phyloP scores from a whole-genome alignment of 92 coral and sea anemone species.

The Porites evermanni region DNA sequence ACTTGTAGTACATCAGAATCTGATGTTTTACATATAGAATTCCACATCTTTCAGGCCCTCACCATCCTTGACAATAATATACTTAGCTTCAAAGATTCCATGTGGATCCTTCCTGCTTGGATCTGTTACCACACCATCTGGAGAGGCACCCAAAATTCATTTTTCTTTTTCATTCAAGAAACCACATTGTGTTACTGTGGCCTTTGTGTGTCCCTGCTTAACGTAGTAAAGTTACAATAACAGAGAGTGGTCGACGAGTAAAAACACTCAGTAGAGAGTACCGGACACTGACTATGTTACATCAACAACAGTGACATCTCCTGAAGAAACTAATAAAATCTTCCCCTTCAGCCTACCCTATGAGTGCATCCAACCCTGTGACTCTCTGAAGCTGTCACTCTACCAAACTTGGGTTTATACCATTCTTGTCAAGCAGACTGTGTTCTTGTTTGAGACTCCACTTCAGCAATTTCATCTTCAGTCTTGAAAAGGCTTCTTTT shows the following conservation, averaged over 20 bases:
- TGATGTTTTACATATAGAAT: constrained; percentile 45
- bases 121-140: constrained; percentile 54
- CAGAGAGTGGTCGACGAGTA: no score
- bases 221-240: no score
- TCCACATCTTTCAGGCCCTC: constrained; percentile 38
- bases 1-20: constrained; percentile 28
- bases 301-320: no score
- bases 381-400: no score
- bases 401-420: no score
- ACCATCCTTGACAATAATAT: constrained; percentile 7
- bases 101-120: constrained; percentile 47
- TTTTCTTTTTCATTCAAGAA: constrained; percentile 11
- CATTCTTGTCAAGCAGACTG: constrained; percentile 20
- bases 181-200: background rate
- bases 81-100: constrained; percentile 71
- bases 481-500: constrained; percentile 2
- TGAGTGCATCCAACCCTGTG: no score
- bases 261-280: no score
- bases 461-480: constrained; percentile 18
- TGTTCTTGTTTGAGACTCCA: constrained; percentile 7
- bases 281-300: no score
- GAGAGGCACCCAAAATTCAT: constrained; percentile 55
- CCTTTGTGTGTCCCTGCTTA: constrained; percentile 7
- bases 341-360: no score
- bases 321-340: no score